Evolutionary conservation across 2,888 invertebrate species (phyloP).

Genomic region (Beris morrisii): DNA sequence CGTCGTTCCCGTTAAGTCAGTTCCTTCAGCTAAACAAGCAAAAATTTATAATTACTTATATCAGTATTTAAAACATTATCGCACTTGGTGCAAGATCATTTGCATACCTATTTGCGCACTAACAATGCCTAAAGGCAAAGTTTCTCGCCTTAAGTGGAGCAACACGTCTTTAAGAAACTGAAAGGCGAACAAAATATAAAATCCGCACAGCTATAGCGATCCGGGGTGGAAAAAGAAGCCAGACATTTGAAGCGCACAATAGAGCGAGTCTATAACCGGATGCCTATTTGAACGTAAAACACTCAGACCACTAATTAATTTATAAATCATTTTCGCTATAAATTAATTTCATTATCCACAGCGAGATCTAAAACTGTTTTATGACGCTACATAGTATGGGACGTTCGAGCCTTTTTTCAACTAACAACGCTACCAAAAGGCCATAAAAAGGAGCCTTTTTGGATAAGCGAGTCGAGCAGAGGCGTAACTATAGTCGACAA

Average conservation of each 20-base stretch:
- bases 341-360: constrained; percentile 37
- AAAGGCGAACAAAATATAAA: too few species aligned
- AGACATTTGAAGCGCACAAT: neutral
- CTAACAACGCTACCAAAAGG: constrained; percentile 3
- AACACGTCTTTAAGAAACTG: neutral
- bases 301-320: constrained; percentile 35
- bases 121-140: neutral
- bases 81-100: constrained; percentile 11
- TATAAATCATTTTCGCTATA: constrained; percentile 39
- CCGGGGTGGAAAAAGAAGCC: neutral
- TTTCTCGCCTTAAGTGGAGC: constrained; percentile 8
- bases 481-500: constrained; percentile 19
- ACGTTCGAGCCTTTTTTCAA: constrained; percentile 13
- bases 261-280: neutral
- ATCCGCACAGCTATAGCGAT: neutral
- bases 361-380: constrained; percentile 35
- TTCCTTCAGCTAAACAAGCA: constrained; percentile 2
- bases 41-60: constrained; percentile 12
- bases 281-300: constrained; percentile 14
- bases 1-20: constrained; percentile 10
- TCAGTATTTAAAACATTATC: constrained; percentile 12
- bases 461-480: neutral
- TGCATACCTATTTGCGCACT: constrained; percentile 13
- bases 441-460: neutral
- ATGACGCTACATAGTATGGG: constrained; percentile 20